A percentile compares a stretch with the other conserved stretches of the same genome.
These are phyloP conservation scores for Portunus trituberculatus DNA, from an alignment of 1,140 invertebrate genomes.

Conservation along the genomic window DNA sequence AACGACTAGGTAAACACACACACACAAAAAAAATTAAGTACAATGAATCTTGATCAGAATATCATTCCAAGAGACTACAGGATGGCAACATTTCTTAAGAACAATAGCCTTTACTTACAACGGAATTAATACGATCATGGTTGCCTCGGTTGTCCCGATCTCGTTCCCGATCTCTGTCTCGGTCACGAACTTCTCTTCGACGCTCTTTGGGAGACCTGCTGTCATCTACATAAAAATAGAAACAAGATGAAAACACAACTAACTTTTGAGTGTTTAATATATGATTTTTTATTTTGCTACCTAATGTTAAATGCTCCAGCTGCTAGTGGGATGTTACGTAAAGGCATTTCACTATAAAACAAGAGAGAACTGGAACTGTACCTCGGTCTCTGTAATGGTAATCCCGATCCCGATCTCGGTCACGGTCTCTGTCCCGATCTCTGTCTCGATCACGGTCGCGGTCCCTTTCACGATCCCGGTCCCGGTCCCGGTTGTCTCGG, in stretches of 20 bases:
- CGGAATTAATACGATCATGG: slow-evolving; percentile 76
- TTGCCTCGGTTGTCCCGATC: slow-evolving; percentile 76
- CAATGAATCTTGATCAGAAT: no score
- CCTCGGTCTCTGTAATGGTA: slow-evolving; percentile 90
- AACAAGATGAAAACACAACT: no score
- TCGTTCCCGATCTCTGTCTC: slow-evolving; percentile 77
- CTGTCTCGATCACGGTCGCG: slow-evolving; percentile 67
- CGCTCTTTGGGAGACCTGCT: slow-evolving; percentile 91
- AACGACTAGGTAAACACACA: no score
- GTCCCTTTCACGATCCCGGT: slow-evolving; percentile 68
- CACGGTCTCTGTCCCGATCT: slow-evolving; percentile 62
- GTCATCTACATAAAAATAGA: slow-evolving; percentile 84
- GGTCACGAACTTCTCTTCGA: slow-evolving; percentile 84
- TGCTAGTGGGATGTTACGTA: no score
- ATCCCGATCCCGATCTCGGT: slow-evolving; percentile 84
- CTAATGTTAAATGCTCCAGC: no score
- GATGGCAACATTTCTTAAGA: no score
- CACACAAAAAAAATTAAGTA: no score
- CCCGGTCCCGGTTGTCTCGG: slow-evolving; percentile 85
- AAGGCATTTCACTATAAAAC: no score
- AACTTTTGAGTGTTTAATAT: no score
- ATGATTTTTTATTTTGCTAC: no score
- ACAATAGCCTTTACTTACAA: slow-evolving; percentile 55
- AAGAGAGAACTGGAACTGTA: slow-evolving; percentile 79
- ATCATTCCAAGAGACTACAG: no score